Conservation (phyloP, 2,113 vertebrate genomes). For the Chauna torquata region DNA sequence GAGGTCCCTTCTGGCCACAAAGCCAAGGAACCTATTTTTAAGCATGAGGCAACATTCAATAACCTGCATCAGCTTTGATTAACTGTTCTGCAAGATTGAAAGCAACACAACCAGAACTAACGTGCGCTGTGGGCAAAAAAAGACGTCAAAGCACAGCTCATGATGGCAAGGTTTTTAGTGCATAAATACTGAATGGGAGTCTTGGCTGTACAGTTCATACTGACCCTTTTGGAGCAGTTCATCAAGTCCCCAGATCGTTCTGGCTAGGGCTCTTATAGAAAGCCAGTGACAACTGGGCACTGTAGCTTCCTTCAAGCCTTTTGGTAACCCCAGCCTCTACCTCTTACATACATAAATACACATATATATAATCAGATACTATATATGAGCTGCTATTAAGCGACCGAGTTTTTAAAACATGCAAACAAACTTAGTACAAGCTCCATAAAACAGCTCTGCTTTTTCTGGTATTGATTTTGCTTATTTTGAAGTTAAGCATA, state of each 20-base stretch:
- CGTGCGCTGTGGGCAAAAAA: constrained; percentile 1
- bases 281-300: not conserved
- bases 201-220: not conserved
- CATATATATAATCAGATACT: not conserved
- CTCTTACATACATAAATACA: constrained; percentile 52
- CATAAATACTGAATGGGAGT: not conserved
- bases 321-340: not conserved
- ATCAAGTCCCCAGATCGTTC: not conserved
- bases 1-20: not conserved
- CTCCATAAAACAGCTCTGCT: constrained; percentile 14
- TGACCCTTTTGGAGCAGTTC: not conserved
- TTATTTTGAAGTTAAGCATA: constrained; percentile 58
- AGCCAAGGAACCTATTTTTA: not conserved
- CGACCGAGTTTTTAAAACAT: constrained; percentile 20
- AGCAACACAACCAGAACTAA: constrained; percentile 59
- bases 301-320: constrained; percentile 39
- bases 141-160: not conserved
- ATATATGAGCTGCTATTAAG: constrained; percentile 18
- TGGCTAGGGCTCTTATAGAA: not conserved
- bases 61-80: constrained; percentile 49
- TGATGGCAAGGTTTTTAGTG: not conserved
- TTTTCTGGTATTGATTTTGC: constrained; percentile 53
- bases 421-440: constrained; percentile 49
- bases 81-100: constrained; percentile 56
- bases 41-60: constrained; percentile 31